Conservation (phyloP, 2,888 invertebrate genomes). For the Deilephila elpenor region DNA sequence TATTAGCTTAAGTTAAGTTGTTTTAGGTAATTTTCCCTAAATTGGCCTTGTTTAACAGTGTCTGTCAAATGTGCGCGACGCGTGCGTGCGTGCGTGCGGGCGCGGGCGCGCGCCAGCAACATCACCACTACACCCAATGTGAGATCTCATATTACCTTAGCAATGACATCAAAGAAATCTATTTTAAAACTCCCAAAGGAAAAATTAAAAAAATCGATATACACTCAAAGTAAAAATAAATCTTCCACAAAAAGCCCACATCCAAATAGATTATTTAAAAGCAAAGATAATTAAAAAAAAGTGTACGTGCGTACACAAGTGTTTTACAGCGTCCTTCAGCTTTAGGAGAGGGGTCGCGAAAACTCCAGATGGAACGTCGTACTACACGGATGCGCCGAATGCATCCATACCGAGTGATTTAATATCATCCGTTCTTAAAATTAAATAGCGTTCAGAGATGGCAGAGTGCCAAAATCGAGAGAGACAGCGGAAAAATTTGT, state of each 20-base stretch:
- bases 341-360: conserved; percentile 65
- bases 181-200: conserved; percentile 60
- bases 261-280: conserved; percentile 78
- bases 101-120: conserved; percentile 39
- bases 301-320: conserved; percentile 61
- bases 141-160: conserved; percentile 52
- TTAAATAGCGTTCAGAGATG: conserved; percentile 61
- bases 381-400: conserved; percentile 41
- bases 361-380: conserved; percentile 49
- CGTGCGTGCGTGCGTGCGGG: conserved; percentile 40
- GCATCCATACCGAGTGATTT: conserved; percentile 41
- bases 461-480: conserved; percentile 48
- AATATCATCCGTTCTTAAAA: conserved; percentile 48
- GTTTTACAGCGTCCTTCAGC: conserved; percentile 55
- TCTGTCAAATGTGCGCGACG: conserved; percentile 76
- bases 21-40: conserved; percentile 82
- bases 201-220: conserved; percentile 42
- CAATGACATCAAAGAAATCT: conserved; percentile 76
- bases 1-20: conserved; percentile 84
- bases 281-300: conserved; percentile 64
- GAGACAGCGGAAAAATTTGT: conserved; percentile 42
- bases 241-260: conserved; percentile 77
- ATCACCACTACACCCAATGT: conserved; percentile 47
- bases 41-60: conserved; percentile 79
- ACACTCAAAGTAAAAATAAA: conserved; percentile 59